Conservation (phyloP, 1,140 invertebrate species). For the Drosophila asahinai region DNA sequence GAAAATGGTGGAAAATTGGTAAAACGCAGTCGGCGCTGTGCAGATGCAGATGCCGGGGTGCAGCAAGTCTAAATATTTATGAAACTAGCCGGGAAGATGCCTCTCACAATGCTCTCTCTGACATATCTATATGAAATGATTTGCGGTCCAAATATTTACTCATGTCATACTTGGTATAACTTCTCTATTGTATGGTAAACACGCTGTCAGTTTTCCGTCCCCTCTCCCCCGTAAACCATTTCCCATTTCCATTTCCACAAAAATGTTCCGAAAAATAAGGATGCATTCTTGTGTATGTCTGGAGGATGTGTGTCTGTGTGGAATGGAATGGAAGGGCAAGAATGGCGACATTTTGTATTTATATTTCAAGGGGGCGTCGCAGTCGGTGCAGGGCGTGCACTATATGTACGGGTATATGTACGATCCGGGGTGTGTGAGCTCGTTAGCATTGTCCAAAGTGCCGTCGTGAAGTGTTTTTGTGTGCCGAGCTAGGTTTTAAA, state of each 20-base stretch:
- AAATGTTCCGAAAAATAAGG: slow-evolving; percentile 18
- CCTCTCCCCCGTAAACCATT: neutral
- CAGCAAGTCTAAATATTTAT: slow-evolving; percentile 39
- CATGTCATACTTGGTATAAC: slow-evolving; percentile 36
- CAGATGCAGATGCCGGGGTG: slow-evolving; percentile 5
- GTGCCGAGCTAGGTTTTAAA: slow-evolving; percentile 40
- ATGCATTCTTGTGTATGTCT: slow-evolving; percentile 24
- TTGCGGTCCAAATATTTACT: slow-evolving; percentile 43
- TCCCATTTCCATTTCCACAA: slow-evolving; percentile 6
- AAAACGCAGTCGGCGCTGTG: neutral
- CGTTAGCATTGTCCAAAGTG: slow-evolving; percentile 78
- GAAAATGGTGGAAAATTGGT: neutral
- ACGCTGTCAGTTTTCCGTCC: slow-evolving; percentile 23
- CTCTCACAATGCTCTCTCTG: neutral
- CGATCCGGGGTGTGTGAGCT: slow-evolving; percentile 43
- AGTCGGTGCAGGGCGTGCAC: neutral
- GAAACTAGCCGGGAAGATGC: slow-evolving; percentile 1
- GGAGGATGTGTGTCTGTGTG: slow-evolving; percentile 6
- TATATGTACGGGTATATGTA: slow-evolving; percentile 2
- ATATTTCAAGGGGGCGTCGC: slow-evolving; percentile 48
- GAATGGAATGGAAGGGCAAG: slow-evolving; percentile 13
- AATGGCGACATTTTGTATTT: slow-evolving; percentile 62
- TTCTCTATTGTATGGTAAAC: slow-evolving; percentile 48
- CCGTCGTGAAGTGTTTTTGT: slow-evolving; percentile 67
- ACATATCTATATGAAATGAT: slow-evolving; percentile 27